Conservation (phyloP, 2,113 vertebrate genomes). For the Otis tarda region DNA sequence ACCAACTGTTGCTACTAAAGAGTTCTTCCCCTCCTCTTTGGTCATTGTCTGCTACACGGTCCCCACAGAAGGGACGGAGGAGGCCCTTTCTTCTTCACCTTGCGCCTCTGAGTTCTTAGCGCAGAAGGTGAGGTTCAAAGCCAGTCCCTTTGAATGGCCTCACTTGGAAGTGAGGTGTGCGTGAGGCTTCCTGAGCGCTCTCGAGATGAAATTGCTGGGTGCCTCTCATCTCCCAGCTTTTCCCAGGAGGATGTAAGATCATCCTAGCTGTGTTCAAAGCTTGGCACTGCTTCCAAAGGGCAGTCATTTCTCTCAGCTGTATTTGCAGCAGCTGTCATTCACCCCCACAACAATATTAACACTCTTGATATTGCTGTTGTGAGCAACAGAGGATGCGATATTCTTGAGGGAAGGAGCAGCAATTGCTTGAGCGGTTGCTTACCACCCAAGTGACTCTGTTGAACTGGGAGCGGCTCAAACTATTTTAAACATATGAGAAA, state of each 20-base stretch:
- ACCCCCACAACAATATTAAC: conserved; percentile 52
- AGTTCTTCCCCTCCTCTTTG: neutral
- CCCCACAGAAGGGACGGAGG: neutral
- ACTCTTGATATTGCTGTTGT: conserved; percentile 10
- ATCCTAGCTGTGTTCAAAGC: neutral
- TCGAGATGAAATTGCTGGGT: neutral
- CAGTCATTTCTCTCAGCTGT: neutral
- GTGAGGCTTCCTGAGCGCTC: neutral
- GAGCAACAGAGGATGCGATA: neutral
- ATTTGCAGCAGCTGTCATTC: conserved; percentile 65
- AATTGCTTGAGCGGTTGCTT: neutral
- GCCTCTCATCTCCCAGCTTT: neutral
- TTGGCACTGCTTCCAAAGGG: neutral
- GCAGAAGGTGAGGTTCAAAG: neutral
- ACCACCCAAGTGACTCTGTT: neutral
- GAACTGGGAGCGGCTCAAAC: conserved; percentile 26
- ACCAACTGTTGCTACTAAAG: accelerated
- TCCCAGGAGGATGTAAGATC: neutral
- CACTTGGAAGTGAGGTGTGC: accelerated
- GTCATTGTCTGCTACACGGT: accelerated
- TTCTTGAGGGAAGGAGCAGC: conserved; percentile 14
- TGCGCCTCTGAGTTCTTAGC: neutral
- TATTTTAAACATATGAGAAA: conserved; percentile 17
- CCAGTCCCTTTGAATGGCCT: neutral
- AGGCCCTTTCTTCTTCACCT: neutral